Evolutionary conservation across 2,113 vertebrate genomes (phyloP), one percentile per base, ranked within the genome.

Genomic region (Physeter macrocephalus): DNA sequence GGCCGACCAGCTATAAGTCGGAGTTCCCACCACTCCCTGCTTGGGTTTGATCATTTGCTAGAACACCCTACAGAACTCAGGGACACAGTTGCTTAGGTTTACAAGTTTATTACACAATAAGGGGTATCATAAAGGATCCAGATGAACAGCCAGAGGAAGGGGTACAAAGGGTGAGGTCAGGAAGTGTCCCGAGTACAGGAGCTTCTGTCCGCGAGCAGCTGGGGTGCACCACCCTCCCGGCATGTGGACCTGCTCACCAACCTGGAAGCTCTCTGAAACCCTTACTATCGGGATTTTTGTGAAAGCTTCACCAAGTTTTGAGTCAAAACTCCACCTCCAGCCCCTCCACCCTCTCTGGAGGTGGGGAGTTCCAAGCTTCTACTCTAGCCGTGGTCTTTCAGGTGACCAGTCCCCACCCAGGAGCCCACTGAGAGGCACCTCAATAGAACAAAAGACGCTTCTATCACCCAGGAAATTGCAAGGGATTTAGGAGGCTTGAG

Each of bases 1-100:
- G 62, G 20, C 14, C 0, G 0, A 27, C 34, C 2, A 8, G 8
- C 21, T 39, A 4, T 29, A 20, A n/a, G 2, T 8, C 0, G 0
- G 25, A 34, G 64, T 86, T 69, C 46, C 83, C 15, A 39, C 2
- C 8, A 29, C 46, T 15, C 6, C 8, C n/a, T 0, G 0, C 21
- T 6, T 18, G 14, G 15, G 64, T 13, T 54, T 4, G 0, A 12
- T 13, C 46, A 2, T 49, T 49, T n/a, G 31, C 13, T 17, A n/a
- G 12, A 49, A n/a, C 8, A 67, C 2, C 1, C 23, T 21, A 11
- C 13, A 27, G 83, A 27, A 52, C 31, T 67, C 62, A 49, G 1
- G 46, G 43, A n/a, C 66, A 52, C 15, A 36, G 74, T 12, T 49
- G 11, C 21, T 46, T n/a, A 15, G 0, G 6, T 6, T 15, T n/a